Conservation (phyloP, 2,888 invertebrate genomes). For the Acrocyrtus sp. region DNA sequence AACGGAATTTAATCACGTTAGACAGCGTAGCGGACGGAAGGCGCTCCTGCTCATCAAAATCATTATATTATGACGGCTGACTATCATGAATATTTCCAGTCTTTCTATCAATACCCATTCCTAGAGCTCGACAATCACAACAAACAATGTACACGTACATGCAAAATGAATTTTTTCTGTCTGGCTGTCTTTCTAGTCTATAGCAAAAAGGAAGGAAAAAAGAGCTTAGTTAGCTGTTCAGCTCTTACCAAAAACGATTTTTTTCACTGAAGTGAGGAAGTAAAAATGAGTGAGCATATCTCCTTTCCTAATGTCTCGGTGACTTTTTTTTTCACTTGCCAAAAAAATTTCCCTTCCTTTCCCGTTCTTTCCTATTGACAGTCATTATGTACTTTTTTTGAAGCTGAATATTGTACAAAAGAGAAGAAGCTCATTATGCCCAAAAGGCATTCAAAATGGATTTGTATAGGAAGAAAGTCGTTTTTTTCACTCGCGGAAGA, state of each 20-base stretch:
- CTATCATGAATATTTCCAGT: too few species aligned
- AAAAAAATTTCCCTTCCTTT: too few species aligned
- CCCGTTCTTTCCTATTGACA: too few species aligned
- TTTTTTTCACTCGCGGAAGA: not conserved
- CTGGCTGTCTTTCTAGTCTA: conserved; percentile 31
- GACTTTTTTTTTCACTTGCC: not conserved
- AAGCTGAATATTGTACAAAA: conserved; percentile 14
- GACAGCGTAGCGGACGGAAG: conserved; percentile 17
- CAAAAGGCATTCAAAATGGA: conserved; percentile 14
- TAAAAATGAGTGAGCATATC: not conserved
- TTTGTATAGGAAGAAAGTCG: not conserved
- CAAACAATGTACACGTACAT: conserved; percentile 48
- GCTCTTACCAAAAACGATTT: too few species aligned
- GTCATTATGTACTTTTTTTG: conserved; percentile 19
- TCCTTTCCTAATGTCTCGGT: not conserved
- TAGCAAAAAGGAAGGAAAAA: conserved; percentile 3
- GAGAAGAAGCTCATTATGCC: conserved; percentile 14
- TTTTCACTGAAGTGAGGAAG: not conserved
- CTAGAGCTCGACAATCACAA: conserved; percentile 42
- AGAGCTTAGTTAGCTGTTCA: not conserved
- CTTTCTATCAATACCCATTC: too few species aligned
- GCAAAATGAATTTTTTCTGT: conserved; percentile 46
- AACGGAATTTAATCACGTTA: conserved; percentile 48
- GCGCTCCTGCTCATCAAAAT: too few species aligned
- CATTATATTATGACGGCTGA: conserved; percentile 32